Conservation (phyloP, 2,113 vertebrate genomes). For the Atrichornis clamosus region DNA sequence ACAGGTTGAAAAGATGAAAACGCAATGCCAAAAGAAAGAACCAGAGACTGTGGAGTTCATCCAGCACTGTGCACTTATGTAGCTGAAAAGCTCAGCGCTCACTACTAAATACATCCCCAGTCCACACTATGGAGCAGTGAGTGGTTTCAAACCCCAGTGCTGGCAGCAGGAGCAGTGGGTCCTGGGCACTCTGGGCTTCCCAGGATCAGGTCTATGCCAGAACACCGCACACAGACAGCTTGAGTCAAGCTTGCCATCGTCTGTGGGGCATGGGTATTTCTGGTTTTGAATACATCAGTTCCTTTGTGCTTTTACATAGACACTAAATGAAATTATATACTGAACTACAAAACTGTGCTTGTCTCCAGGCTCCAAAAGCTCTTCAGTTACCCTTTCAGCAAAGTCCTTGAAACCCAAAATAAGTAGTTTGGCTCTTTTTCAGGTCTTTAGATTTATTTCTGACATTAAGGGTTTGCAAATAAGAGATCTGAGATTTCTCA, state of each 20-base stretch:
- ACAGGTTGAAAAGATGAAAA: not conserved
- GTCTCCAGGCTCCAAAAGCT: not conserved
- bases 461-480: not conserved
- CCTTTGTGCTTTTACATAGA: not conserved
- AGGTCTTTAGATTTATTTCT: not conserved
- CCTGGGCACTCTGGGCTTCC: rapidly evolving
- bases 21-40: not conserved
- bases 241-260: no score
- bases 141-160: not conserved
- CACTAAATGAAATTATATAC: not conserved
- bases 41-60: not conserved
- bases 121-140: rapidly evolving
- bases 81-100: not conserved
- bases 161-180: not conserved
- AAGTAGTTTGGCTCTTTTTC: not conserved
- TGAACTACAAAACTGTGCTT: not conserved
- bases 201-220: not conserved
- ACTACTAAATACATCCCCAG: not conserved
- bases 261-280: not conserved
- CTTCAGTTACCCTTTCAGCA: not conserved
- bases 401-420: not conserved
- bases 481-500: not conserved
- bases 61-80: rapidly evolving
- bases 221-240: not conserved
- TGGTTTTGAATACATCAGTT: not conserved